Evolutionary conservation across 1,140 invertebrate genomes (phyloP).

Genomic region (Bombus breviceps): DNA sequence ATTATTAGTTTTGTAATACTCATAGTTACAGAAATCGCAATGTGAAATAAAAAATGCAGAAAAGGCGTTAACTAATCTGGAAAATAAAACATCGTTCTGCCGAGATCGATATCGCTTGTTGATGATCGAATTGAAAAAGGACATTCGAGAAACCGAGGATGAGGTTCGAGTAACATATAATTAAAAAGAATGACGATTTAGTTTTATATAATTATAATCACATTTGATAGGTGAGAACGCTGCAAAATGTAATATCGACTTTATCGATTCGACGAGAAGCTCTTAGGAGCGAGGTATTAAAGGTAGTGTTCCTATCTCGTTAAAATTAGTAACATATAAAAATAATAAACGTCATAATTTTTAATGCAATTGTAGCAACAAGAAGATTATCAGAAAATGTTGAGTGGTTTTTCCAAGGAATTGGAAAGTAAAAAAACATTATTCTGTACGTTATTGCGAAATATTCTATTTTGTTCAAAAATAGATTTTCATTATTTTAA

Average conservation of each 20-base stretch:
- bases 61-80: conserved; percentile 40
- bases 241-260: conserved; percentile 46
- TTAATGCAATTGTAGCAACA: conserved; percentile 52
- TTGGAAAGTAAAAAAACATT: conserved; percentile 36
- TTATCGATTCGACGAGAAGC: conserved; percentile 49
- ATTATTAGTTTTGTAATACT: neutral
- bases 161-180: conserved; percentile 49
- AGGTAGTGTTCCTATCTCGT: conserved; percentile 27
- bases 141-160: conserved; percentile 55
- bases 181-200: neutral
- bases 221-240: conserved; percentile 40
- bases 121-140: conserved; percentile 59
- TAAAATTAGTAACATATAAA: neutral
- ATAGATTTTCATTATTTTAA: neutral
- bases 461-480: neutral
- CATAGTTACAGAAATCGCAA: conserved; percentile 38
- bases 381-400: conserved; percentile 48
- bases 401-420: conserved; percentile 42
- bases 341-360: neutral
- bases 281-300: conserved; percentile 45
- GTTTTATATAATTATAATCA: neutral
- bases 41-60: conserved; percentile 49
- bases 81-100: conserved; percentile 44
- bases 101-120: conserved; percentile 49
- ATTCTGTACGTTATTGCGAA: conserved; percentile 28